Base-by-base conservation (phyloP, 2,888 invertebrate genomes). In the Apoderus coryli region DNA sequence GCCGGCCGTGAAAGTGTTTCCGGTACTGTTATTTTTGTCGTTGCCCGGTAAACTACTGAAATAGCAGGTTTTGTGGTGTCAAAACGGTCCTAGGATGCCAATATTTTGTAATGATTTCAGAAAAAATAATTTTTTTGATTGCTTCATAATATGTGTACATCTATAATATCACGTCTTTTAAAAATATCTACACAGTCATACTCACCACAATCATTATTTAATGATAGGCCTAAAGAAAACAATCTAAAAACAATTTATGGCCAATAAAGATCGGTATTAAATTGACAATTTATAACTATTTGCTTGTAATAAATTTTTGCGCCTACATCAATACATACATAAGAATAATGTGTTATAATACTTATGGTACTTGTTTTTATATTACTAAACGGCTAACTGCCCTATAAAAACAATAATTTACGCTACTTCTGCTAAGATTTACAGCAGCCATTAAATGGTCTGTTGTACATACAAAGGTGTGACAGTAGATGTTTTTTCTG, bases 261-360 rank as follows among this genome's bases (percentile, higher is more conserved):
- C 19, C 34, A 23, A 38, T 41, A 39, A 42, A 38, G 27, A 25
- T 10, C n/a, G 29, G 29, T 29, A 35, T 37, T 37, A 39, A 40
- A 40, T 41, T 39, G 40, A 40, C 42, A 42, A 42, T 42, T 40
- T 42, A 40, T 39, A n/a, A 42, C 39, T 39, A 38, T 42, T 39
- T 37, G 39, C 38, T 22, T 35, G 38, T 29, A 23, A 41, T 43
- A 43, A 43, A 41, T 42, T 37, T 30, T 35, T n/a, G n/a, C 37
- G 35, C 42, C 42, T 33, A 42, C 40, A 30, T 25, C 10, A 22
- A 29, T 32, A 29, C 10, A 23, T 16, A 22, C 27, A 25, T 16
- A 16, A 33, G 33, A 27, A 33, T 25, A 32, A 31, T 25, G 29
- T 27, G 29, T 28, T 29, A 29, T 33, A 24, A 25, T 28, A 25